Conservation (phyloP, 2,797 vertebrate species). For the Chrosomus eos region DNA sequence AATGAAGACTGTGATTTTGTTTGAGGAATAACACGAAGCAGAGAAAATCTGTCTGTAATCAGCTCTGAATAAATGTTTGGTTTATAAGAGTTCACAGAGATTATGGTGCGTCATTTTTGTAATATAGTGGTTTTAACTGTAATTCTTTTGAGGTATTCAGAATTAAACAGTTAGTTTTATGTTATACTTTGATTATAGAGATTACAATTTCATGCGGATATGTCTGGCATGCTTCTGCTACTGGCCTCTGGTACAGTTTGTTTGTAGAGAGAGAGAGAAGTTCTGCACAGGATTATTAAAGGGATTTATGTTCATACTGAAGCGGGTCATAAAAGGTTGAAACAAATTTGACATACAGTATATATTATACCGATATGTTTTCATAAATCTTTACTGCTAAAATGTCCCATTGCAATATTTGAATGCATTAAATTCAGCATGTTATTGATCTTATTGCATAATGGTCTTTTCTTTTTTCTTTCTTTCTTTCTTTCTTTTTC, state of each 20-base stretch:
- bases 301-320: background rate
- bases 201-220: background rate
- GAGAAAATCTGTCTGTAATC: conserved; percentile 28
- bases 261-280: conserved; percentile 4
- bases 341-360: background rate
- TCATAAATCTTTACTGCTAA: background rate
- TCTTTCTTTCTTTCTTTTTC: background rate
- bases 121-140: conserved; percentile 13
- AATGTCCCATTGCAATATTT: background rate
- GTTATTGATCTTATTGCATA: background rate
- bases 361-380: background rate
- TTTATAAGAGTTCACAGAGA: background rate
- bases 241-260: background rate
- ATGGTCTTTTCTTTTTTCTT: background rate
- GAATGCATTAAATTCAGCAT: background rate
- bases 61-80: background rate
- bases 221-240: conserved; percentile 5
- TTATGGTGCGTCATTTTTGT: background rate
- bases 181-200: conserved; percentile 21
- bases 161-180: conserved; percentile 11
- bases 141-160: conserved; percentile 23
- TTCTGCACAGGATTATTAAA: background rate
- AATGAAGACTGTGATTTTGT: conserved; percentile 1
- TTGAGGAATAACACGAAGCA: conserved; percentile 49
- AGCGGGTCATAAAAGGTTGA: conserved; percentile 2